Evolutionary conservation across 2,797 vertebrate genomes (phyloP).

Genomic region (Crenuchus spilurus): DNA sequence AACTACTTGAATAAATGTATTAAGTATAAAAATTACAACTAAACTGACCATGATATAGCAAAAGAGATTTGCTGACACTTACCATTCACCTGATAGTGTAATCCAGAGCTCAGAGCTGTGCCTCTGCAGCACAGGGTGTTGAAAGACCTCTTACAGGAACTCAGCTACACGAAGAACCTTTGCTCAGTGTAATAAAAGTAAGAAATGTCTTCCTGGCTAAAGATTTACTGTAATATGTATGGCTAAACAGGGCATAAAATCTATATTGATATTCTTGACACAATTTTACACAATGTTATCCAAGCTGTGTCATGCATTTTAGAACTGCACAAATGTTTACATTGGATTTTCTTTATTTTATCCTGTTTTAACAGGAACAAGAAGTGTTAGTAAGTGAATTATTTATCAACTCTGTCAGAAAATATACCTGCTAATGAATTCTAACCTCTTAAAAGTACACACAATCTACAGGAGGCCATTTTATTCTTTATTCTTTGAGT

Average conservation of each 20-base stretch:
- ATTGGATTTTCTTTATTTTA: not conserved
- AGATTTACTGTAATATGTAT: constrained; percentile 45
- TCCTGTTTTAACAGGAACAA: no score
- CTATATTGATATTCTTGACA: not conserved
- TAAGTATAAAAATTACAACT: no score
- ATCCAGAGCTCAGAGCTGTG: not conserved
- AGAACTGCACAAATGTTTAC: not conserved
- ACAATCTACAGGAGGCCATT: no score
- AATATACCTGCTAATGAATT: no score
- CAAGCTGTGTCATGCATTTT: not conserved
- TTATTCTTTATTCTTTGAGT: no score
- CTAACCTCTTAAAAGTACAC: no score
- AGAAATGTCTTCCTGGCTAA: constrained; percentile 51
- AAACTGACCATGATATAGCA: no score
- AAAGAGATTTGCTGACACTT: not conserved
- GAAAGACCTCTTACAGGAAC: constrained; percentile 29
- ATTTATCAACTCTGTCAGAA: no score
- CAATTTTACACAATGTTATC: not conserved
- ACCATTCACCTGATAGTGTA: constrained; percentile 5
- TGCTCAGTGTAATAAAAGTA: constrained; percentile 53
- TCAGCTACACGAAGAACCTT: constrained; percentile 51
- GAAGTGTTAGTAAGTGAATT: no score
- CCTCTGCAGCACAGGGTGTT: not conserved
- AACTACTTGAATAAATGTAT: not conserved
- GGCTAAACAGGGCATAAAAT: constrained; percentile 14